Evolutionary conservation across 1,140 invertebrate species (phyloP).

Genomic region (Conus betulinus): DNA sequence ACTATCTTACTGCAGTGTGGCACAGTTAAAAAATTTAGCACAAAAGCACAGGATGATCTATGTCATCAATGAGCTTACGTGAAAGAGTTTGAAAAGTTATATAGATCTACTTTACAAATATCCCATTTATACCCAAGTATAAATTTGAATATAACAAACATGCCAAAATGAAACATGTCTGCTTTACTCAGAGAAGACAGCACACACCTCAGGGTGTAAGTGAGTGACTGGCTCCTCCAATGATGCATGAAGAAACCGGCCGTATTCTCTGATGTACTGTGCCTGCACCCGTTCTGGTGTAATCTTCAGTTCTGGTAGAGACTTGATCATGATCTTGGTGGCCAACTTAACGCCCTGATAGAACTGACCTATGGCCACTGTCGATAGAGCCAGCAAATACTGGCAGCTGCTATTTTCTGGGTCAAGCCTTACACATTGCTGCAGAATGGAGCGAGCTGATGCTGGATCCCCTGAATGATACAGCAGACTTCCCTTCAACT

Average conservation of each 20-base stretch:
- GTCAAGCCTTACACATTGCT: constrained; percentile 63
- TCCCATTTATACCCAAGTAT: too few species aligned
- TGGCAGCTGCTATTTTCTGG: constrained; percentile 60
- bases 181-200: too few species aligned
- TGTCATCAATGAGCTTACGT: too few species aligned
- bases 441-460: constrained; percentile 44
- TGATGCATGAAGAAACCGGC: constrained; percentile 65
- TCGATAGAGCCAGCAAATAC: constrained; percentile 63
- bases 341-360: constrained; percentile 64
- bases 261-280: constrained; percentile 71
- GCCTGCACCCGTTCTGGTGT: constrained; percentile 68
- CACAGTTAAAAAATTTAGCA: too few species aligned
- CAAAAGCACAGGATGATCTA: too few species aligned
- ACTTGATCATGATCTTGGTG: constrained; percentile 59
- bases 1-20: too few species aligned
- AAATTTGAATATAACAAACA: too few species aligned
- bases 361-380: constrained; percentile 60
- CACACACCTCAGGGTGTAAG: constrained; percentile 56
- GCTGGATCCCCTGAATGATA: constrained; percentile 61
- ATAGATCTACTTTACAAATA: too few species aligned
- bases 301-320: constrained; percentile 56
- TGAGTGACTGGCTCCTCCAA: constrained; percentile 57
- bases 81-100: too few species aligned
- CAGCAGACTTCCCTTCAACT: constrained; percentile 61
- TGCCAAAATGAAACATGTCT: too few species aligned